Evolutionary conservation across 2,888 invertebrate genomes (phyloP).

Genomic region (Acronicta psi): DNA sequence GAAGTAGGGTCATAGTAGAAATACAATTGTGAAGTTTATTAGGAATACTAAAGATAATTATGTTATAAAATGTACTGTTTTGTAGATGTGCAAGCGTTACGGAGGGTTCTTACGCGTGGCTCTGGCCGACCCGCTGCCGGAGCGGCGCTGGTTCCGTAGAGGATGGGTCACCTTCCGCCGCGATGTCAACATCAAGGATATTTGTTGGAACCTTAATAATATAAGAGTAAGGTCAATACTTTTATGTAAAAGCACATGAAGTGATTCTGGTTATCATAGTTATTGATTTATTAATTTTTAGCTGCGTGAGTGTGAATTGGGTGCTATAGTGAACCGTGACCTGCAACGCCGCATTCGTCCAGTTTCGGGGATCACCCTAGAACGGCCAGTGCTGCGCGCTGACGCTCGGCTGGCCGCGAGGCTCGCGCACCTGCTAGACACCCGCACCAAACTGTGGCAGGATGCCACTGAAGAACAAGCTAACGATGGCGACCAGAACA

Average conservation of each 20-base stretch:
- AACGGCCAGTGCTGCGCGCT: constrained; percentile 95
- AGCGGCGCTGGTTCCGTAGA: constrained; percentile 98
- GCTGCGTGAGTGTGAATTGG: constrained; percentile 96
- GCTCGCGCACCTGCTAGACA: constrained; percentile 96
- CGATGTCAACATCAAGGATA: constrained; percentile 99
- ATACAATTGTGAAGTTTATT: too few relatives aligned
- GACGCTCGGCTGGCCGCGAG: constrained; percentile 98
- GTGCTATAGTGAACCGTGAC: constrained; percentile 99
- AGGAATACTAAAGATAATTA: too few relatives aligned
- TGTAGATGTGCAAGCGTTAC: constrained; percentile 95
- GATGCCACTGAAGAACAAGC: constrained; percentile 45
- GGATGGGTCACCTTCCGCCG: constrained; percentile 99
- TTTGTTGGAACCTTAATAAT: constrained; percentile 99
- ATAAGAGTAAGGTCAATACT: constrained; percentile 91
- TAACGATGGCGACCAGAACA: constrained; percentile 61
- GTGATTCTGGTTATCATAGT: too few relatives aligned
- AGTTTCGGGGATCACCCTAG: constrained; percentile 96
- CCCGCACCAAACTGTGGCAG: constrained; percentile 94
- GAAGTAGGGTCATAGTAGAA: too few relatives aligned
- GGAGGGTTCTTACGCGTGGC: constrained; percentile 98
- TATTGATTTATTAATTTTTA: constrained; percentile 64
- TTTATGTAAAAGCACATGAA: neutral
- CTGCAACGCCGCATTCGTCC: constrained; percentile 97
- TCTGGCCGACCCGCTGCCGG: constrained; percentile 98
- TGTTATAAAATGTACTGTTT: neutral